These are phyloP conservation scores for Xerus rutilus DNA, from an alignment of 2,797 vertebrate species.

Conservation along the genomic window DNA sequence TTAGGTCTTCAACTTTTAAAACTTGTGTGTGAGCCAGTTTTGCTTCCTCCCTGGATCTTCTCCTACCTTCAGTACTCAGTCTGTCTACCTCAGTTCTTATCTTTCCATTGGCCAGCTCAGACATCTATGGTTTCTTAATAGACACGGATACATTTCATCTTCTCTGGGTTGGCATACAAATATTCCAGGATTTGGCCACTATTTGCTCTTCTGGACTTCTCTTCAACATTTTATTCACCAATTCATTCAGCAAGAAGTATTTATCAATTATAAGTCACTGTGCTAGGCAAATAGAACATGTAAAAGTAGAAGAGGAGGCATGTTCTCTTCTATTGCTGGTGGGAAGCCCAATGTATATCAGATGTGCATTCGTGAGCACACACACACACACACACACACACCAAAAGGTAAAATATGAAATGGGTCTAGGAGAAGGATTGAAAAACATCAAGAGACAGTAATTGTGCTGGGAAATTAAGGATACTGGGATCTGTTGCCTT, in stretches of 20 bases:
- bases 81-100: neutral
- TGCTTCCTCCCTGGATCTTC: neutral
- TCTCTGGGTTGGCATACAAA: neutral
- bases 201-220: neutral
- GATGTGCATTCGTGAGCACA: fast-evolving
- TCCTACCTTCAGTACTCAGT: neutral
- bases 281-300: neutral
- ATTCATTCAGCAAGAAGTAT: conserved; percentile 29
- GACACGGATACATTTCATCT: neutral
- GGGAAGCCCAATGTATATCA: neutral
- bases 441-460: neutral
- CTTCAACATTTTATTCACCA: neutral
- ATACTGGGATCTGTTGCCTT: neutral
- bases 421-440: neutral
- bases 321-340: neutral
- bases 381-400: neutral
- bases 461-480: conserved; percentile 16
- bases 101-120: neutral
- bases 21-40: neutral
- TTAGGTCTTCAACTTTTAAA: neutral
- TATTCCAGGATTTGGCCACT: neutral
- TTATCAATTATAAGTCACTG: neutral
- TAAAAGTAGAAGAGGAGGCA: neutral
- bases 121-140: neutral
- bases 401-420: neutral